phyloP scores from a whole-genome alignment of 2,113 vertebrate species.

The Spheniscus mendiculus region DNA sequence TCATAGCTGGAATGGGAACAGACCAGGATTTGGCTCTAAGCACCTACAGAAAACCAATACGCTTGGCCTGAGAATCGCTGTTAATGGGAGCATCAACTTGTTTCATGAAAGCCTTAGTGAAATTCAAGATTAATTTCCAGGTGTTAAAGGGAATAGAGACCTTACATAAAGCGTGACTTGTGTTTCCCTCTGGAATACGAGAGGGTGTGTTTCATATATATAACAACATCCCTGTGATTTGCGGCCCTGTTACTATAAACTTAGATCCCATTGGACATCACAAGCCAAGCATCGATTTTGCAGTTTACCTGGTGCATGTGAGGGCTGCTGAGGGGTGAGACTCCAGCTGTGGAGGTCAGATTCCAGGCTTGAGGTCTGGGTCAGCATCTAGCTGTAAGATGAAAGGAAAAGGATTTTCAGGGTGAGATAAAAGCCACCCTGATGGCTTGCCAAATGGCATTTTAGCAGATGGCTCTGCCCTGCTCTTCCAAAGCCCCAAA shows the following conservation, averaged over 20 bases:
- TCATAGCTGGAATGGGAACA: neutral
- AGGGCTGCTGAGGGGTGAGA: neutral
- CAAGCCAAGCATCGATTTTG: neutral
- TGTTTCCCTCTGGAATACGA: neutral
- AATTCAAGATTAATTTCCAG: conserved; percentile 10
- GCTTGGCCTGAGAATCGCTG: neutral
- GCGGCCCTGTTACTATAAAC: neutral
- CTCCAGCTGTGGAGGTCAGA: neutral
- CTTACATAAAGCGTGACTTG: neutral
- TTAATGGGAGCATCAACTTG: neutral
- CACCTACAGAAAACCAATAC: neutral
- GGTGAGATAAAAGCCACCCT: neutral
- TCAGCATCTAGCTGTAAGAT: neutral
- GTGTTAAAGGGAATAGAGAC: conserved; percentile 11
- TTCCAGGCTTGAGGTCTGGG: neutral
- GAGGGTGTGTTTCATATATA: neutral
- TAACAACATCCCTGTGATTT: neutral
- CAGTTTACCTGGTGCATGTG: neutral
- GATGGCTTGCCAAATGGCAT: neutral
- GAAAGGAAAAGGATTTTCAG: neutral
- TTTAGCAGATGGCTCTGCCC: neutral
- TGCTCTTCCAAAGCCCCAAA: neutral
- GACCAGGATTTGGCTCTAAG: neutral
- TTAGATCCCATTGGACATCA: neutral
- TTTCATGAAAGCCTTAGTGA: neutral